Percentiles rank a stretch among this genome's conserved stretches.
Evolutionary conservation across 1,140 invertebrate genomes (phyloP).

Genomic region (Drosophila nannoptera): DNA sequence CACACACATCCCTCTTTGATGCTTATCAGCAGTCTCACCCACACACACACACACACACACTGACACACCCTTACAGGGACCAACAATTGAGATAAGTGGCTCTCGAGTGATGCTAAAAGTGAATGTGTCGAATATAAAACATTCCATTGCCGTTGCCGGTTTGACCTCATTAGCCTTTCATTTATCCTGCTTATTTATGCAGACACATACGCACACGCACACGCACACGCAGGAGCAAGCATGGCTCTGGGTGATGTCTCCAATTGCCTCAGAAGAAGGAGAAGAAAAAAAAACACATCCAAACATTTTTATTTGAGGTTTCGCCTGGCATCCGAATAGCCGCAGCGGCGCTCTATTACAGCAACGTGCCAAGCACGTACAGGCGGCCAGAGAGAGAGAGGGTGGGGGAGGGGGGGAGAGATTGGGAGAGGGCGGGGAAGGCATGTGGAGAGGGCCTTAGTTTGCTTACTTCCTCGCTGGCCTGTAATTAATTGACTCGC

Average conservation of each 20-base stretch:
- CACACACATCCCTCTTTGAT: constrained; percentile 13
- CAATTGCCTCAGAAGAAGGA: constrained; percentile 50
- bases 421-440: background rate
- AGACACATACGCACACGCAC: constrained; percentile 31
- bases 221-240: constrained; percentile 18
- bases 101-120: constrained; percentile 23
- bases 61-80: constrained; percentile 3
- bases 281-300: constrained; percentile 15
- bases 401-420: background rate
- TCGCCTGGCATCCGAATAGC: constrained; percentile 37
- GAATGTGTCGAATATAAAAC: constrained; percentile 51
- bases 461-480: constrained; percentile 29
- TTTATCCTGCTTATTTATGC: constrained; percentile 68
- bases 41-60: background rate
- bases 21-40: constrained; percentile 31
- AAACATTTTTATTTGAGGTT: constrained; percentile 55
- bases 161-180: constrained; percentile 73
- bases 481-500: constrained; percentile 74
- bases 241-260: constrained; percentile 46
- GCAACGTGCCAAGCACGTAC: constrained; percentile 33
- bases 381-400: background rate
- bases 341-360: constrained; percentile 35
- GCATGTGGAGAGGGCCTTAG: background rate
- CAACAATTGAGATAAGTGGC: constrained; percentile 58
- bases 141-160: constrained; percentile 47